A percentile compares a stretch with the other conserved stretches of the same genome.
These are phyloP conservation scores for Eubasilissa regina DNA, from an alignment of 1,140 invertebrate species.

Conservation along the genomic window DNA sequence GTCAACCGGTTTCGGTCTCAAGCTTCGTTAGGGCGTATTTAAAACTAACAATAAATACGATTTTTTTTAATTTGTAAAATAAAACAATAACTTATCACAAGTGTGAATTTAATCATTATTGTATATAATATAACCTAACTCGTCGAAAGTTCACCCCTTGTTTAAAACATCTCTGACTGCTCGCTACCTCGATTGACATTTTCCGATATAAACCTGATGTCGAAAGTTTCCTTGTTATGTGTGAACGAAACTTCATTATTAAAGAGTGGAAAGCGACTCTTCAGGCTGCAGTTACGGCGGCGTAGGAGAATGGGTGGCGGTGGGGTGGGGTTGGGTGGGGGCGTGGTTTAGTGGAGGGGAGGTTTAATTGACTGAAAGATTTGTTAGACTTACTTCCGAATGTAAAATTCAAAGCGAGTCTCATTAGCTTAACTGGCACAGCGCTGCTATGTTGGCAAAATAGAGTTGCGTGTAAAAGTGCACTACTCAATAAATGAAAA, in stretches of 20 bases:
- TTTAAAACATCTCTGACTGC: not conserved
- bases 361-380: constrained; percentile 58
- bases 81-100: too few species aligned
- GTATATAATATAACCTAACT: too few species aligned
- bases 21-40: too few species aligned
- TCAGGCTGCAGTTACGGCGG: constrained; percentile 26
- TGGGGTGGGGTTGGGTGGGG: not conserved
- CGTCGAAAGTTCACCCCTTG: too few species aligned
- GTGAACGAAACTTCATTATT: constrained; percentile 29
- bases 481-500: not conserved
- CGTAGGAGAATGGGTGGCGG: not conserved
- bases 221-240: too few species aligned
- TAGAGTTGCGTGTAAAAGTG: too few species aligned
- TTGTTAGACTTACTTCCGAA: constrained; percentile 48
- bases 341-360: not conserved
- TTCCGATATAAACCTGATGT: too few species aligned
- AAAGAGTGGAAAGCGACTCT: constrained; percentile 18
- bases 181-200: too few species aligned
- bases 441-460: not conserved
- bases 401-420: constrained; percentile 38
- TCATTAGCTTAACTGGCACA: constrained; percentile 31
- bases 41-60: too few species aligned
- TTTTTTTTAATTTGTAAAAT: too few species aligned
- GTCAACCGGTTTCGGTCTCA: too few species aligned
- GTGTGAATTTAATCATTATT: too few species aligned